These are phyloP conservation scores for Rhagonycha lutea DNA, from an alignment of 2,888 invertebrate species.

Conservation along the genomic window DNA sequence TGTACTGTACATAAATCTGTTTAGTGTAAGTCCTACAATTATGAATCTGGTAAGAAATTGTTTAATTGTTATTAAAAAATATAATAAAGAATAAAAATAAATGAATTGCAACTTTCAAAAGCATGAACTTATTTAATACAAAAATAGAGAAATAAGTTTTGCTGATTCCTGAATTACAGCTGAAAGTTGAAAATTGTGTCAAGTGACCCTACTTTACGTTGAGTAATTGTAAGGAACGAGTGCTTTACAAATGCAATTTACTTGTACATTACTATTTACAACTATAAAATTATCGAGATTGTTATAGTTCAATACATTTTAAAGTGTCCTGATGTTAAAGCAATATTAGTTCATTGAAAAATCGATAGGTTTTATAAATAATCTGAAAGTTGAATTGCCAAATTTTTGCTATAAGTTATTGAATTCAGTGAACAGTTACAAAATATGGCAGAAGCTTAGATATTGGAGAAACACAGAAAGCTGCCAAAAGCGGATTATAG, in stretches of 20 bases:
- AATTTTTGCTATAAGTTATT: conserved; percentile 4
- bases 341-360: background rate
- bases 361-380: background rate
- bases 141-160: too few relatives aligned
- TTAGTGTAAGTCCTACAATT: too few relatives aligned
- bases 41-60: too few relatives aligned
- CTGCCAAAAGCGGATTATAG: conserved; percentile 14
- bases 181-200: background rate
- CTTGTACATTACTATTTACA: background rate
- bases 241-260: background rate
- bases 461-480: conserved; percentile 3
- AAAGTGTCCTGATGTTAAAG: background rate
- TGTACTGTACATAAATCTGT: too few relatives aligned
- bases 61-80: too few relatives aligned
- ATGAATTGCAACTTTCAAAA: too few relatives aligned
- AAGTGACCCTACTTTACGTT: background rate
- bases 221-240: background rate
- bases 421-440: conserved; percentile 12
- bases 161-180: background rate
- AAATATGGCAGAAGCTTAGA: conserved; percentile 7
- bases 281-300: background rate
- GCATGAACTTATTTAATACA: too few relatives aligned
- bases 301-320: background rate
- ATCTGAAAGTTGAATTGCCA: background rate
- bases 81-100: too few relatives aligned